These are phyloP conservation scores for Cylloceria caligata DNA, from an alignment of 2,888 invertebrate species.

Conservation along the genomic window DNA sequence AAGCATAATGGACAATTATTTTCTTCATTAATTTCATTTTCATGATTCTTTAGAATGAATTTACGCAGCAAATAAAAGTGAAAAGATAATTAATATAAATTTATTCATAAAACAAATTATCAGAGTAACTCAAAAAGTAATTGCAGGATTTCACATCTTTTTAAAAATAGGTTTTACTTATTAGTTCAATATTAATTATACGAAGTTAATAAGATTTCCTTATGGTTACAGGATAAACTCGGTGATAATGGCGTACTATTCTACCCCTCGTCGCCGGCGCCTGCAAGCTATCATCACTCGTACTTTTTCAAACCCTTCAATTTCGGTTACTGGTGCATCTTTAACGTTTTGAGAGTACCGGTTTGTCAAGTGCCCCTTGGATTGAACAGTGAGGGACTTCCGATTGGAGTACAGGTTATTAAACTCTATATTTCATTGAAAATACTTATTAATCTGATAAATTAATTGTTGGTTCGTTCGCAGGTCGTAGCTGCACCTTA, in stretches of 20 bases:
- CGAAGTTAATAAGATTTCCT: neutral
- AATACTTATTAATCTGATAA: neutral
- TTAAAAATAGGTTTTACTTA: too few relatives aligned
- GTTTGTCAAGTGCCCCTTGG: slow-evolving; percentile 94
- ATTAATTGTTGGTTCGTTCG: slow-evolving; percentile 17
- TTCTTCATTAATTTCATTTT: too few relatives aligned
- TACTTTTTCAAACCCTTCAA: slow-evolving; percentile 92
- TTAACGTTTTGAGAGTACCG: slow-evolving; percentile 94
- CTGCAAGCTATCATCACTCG: slow-evolving; percentile 93
- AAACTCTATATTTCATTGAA: slow-evolving; percentile 15
- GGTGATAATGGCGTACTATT: slow-evolving; percentile 93
- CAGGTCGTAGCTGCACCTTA: slow-evolving; percentile 89
- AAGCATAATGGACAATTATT: too few relatives aligned
- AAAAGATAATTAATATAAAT: too few relatives aligned
- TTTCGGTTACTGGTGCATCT: slow-evolving; percentile 93
- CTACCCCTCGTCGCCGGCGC: slow-evolving; percentile 92
- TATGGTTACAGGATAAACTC: slow-evolving; percentile 87
- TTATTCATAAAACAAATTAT: too few relatives aligned
- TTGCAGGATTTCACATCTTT: neutral
- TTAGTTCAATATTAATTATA: slow-evolving; percentile 31
- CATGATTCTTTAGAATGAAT: too few relatives aligned
- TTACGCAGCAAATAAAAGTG: too few relatives aligned
- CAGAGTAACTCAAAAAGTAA: too few relatives aligned
- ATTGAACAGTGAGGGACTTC: slow-evolving; percentile 89
- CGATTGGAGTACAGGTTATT: slow-evolving; percentile 90